These are phyloP conservation scores for Chionomys nivalis DNA, from an alignment of 2,113 vertebrate genomes.

Conservation along the genomic window DNA sequence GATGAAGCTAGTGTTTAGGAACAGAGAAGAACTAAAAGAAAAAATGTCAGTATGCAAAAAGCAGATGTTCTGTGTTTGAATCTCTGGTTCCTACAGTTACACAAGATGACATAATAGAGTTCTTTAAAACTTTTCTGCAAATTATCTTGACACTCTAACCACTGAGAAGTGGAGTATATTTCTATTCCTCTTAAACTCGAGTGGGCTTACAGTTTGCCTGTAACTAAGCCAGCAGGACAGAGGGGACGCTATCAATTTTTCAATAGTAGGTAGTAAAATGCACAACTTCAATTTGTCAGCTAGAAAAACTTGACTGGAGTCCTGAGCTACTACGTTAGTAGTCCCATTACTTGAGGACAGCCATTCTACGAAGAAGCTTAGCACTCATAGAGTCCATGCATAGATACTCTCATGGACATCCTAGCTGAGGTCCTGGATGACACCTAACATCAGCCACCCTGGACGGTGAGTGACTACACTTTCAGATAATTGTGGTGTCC, in stretches of 20 bases:
- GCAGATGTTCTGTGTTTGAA: neutral
- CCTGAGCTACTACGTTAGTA: neutral
- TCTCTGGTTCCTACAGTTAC: neutral
- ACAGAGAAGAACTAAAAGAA: conserved; percentile 33
- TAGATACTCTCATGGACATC: neutral
- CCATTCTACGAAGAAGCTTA: conserved; percentile 12
- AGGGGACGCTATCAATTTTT: neutral
- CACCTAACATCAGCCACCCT: neutral
- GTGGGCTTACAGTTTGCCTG: neutral
- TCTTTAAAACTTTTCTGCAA: conserved; percentile 47
- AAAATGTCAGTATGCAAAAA: neutral
- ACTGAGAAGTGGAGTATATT: neutral
- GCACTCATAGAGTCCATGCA: neutral
- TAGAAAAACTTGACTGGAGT: conserved; percentile 20
- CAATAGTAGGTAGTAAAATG: conserved; percentile 21
- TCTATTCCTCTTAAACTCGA: conserved; percentile 12
- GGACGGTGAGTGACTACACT: neutral
- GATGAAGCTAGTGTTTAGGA: neutral
- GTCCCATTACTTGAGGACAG: neutral
- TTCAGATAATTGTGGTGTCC: neutral
- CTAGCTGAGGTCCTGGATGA: conserved; percentile 42
- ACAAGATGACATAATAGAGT: neutral
- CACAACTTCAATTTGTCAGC: conserved; percentile 38
- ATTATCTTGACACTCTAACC: conserved; percentile 46
- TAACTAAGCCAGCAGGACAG: neutral